Percentiles rank a stretch among this genome's conserved stretches.
Evolutionary conservation across 1,140 invertebrate genomes (phyloP).

Genomic region (Tachypleus tridentatus): DNA sequence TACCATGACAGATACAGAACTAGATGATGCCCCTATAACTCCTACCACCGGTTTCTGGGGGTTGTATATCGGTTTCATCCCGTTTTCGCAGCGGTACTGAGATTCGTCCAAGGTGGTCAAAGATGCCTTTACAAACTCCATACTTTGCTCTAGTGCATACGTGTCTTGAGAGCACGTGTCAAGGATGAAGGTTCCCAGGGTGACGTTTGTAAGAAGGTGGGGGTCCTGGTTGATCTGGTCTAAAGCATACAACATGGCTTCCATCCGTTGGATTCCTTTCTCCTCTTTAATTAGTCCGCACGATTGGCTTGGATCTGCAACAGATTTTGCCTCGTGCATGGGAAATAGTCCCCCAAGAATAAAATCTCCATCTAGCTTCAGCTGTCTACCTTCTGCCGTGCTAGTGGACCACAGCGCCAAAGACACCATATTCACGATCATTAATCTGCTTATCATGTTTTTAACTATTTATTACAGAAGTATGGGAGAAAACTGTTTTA

Average conservation of each 20-base stretch:
- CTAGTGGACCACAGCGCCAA: too few species aligned
- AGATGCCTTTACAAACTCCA: slow-evolving; percentile 58
- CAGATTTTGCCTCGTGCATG: slow-evolving; percentile 50
- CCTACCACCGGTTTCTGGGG: slow-evolving; percentile 48
- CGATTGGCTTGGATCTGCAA: slow-evolving; percentile 29
- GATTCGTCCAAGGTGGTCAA: slow-evolving; percentile 44
- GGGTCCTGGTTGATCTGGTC: slow-evolving; percentile 55
- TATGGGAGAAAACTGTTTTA: too few species aligned
- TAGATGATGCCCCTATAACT: slow-evolving; percentile 53
- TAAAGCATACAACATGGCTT: slow-evolving; percentile 70
- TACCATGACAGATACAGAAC: slow-evolving; percentile 53
- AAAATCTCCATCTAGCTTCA: slow-evolving; percentile 29
- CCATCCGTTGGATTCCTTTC: slow-evolving; percentile 64
- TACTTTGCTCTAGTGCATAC: slow-evolving; percentile 64
- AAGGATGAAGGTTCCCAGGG: slow-evolving; percentile 54
- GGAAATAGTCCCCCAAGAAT: slow-evolving; percentile 65
- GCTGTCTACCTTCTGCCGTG: too few species aligned
- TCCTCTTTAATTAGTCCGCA: slow-evolving; percentile 59
- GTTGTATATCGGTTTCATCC: slow-evolving; percentile 37
- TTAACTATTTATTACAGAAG: too few species aligned
- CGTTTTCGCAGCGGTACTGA: slow-evolving; percentile 45
- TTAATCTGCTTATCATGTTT: too few species aligned
- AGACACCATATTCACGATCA: too few species aligned
- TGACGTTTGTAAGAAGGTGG: slow-evolving; percentile 34
- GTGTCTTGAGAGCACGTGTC: slow-evolving; percentile 69